Evolutionary conservation across 2,888 invertebrate genomes (phyloP).

Genomic region (Imbricaverruca yamaguchii): DNA sequence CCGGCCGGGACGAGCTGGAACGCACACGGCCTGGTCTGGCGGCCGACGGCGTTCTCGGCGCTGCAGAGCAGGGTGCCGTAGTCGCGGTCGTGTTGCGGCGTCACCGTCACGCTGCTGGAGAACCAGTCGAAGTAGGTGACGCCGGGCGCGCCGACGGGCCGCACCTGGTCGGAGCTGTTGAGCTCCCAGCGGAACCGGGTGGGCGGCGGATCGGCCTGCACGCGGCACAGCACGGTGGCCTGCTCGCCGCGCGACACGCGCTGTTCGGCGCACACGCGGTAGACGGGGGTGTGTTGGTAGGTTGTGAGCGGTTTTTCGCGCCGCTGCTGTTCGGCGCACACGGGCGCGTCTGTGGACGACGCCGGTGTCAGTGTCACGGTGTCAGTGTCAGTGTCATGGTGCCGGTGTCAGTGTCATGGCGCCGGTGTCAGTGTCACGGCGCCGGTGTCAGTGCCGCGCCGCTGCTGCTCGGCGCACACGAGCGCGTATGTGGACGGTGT

Average conservation of each 20-base stretch:
- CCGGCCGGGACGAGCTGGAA: slow-evolving; percentile 89
- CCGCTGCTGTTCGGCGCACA: too few relatives aligned
- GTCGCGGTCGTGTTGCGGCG: slow-evolving; percentile 57
- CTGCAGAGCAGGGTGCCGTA: slow-evolving; percentile 81
- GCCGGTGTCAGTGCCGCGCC: not conserved
- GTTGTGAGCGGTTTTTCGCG: too few relatives aligned
- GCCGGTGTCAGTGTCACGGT: too few relatives aligned
- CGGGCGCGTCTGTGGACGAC: slow-evolving; percentile 29
- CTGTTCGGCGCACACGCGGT: too few relatives aligned
- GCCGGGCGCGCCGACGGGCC: slow-evolving; percentile 29
- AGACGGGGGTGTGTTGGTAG: too few relatives aligned
- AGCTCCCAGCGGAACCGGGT: slow-evolving; percentile 31
- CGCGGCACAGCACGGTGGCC: slow-evolving; percentile 30
- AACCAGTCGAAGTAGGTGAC: not conserved
- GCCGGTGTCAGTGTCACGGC: not conserved
- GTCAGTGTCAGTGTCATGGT: too few relatives aligned
- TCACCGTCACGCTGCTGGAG: slow-evolving; percentile 49
- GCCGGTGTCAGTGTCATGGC: not conserved
- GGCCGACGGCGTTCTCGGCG: slow-evolving; percentile 73
- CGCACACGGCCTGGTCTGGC: slow-evolving; percentile 76
- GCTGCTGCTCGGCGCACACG: too few relatives aligned
- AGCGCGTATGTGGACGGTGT: slow-evolving; percentile 28
- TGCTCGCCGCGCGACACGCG: slow-evolving; percentile 31
- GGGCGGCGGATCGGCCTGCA: slow-evolving; percentile 32
- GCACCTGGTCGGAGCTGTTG: slow-evolving; percentile 33